These are phyloP conservation scores for Glyptemys insculpta DNA, from an alignment of 2,797 vertebrate species.

Conservation along the genomic window DNA sequence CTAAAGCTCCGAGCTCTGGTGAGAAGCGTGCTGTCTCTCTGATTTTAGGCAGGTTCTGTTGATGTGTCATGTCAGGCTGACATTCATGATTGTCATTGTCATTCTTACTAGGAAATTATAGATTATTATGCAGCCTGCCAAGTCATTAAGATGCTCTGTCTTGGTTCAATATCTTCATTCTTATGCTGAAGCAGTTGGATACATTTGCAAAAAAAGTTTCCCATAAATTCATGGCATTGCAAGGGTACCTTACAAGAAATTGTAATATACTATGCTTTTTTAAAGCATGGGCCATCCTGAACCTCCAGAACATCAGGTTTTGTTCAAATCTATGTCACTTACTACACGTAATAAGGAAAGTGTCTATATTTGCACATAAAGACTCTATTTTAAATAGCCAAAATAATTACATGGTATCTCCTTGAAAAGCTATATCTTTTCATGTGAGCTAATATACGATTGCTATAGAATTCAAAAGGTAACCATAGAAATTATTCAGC, in stretches of 20 bases:
- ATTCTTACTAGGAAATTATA: constrained; percentile 50
- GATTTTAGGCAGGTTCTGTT: background rate
- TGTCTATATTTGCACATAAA: background rate
- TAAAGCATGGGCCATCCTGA: background rate
- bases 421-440: background rate
- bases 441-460: background rate
- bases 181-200: constrained; percentile 8
- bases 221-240: constrained; percentile 19
- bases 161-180: constrained; percentile 55
- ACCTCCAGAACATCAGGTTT: background rate
- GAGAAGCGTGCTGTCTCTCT: background rate
- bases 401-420: constrained; percentile 22
- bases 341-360: background rate
- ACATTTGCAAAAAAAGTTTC: constrained; percentile 8
- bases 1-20: background rate
- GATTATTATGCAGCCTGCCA: constrained; percentile 49
- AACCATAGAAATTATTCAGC: constrained; percentile 5
- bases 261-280: background rate
- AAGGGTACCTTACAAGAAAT: constrained; percentile 16
- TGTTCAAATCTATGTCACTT: background rate
- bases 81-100: constrained; percentile 19
- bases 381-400: constrained; percentile 29
- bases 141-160: constrained; percentile 40
- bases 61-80: constrained; percentile 35
- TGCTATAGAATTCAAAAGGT: constrained; percentile 16